Evolutionary conservation across 2,888 invertebrate genomes (phyloP).

Genomic region (Lasioglossum zephyrum): DNA sequence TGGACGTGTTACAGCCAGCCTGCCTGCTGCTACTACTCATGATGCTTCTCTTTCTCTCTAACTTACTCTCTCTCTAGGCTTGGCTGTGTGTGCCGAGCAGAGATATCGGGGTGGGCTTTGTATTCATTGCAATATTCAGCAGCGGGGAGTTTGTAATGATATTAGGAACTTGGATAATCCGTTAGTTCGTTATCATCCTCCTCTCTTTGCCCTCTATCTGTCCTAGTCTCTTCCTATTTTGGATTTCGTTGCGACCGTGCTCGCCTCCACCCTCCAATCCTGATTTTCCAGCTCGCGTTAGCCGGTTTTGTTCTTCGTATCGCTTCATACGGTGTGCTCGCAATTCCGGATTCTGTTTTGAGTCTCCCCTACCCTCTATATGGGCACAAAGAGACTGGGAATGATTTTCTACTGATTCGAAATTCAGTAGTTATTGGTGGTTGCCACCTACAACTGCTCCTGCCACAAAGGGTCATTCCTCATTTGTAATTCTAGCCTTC

Average conservation of each 20-base stretch:
- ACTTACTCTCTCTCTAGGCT: no score
- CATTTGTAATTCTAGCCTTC: not conserved
- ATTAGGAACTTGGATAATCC: conserved; percentile 76
- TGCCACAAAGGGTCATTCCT: not conserved
- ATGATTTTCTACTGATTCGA: not conserved
- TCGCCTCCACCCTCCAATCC: conserved; percentile 1
- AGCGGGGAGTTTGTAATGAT: conserved; percentile 69
- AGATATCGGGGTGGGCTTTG: conserved; percentile 41
- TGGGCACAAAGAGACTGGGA: not conserved
- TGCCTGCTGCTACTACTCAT: not conserved
- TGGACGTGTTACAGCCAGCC: not conserved
- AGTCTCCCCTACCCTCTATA: not conserved
- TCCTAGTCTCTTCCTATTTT: conserved; percentile 69
- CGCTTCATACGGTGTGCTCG: not conserved
- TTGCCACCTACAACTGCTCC: not conserved
- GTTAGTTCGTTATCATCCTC: conserved; percentile 52
- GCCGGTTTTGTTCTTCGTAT: not conserved
- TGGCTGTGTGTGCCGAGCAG: not conserved
- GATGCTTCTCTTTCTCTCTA: not conserved
- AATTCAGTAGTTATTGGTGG: not conserved
- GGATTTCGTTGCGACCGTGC: conserved; percentile 69
- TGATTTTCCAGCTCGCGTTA: not conserved
- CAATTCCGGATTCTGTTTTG: not conserved
- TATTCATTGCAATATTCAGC: conserved; percentile 67
- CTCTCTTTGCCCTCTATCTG: conserved; percentile 30